Percentiles rank a stretch among this genome's conserved stretches.
Conservation (phyloP, 2,797 vertebrate genomes). For the Bufotes viridis region DNA sequence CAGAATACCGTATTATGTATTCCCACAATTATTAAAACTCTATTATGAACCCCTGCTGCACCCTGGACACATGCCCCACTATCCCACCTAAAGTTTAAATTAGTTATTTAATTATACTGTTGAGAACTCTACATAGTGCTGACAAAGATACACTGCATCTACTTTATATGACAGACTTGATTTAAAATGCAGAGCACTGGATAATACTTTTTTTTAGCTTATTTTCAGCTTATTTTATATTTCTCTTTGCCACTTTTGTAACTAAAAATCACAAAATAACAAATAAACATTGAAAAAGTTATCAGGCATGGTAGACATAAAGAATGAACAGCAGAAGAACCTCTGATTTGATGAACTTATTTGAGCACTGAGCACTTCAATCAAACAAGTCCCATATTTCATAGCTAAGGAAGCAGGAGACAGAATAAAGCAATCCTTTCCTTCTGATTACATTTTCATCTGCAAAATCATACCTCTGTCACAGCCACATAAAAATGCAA, state of each 20-base stretch:
- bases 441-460: constrained; percentile 58
- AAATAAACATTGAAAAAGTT: constrained; percentile 36
- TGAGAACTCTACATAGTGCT: too few relatives aligned
- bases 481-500: constrained; percentile 21
- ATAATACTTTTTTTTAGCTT: neutral
- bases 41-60: too few relatives aligned
- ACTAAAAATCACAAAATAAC: neutral
- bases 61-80: too few relatives aligned
- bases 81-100: too few relatives aligned
- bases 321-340: constrained; percentile 29
- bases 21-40: too few relatives aligned
- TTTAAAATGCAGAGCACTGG: neutral
- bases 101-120: too few relatives aligned
- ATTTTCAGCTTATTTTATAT: neutral
- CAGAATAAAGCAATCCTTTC: constrained; percentile 51
- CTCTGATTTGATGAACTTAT: constrained; percentile 59
- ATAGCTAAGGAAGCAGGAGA: constrained; percentile 40
- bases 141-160: too few relatives aligned
- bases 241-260: neutral
- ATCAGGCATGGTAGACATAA: neutral
- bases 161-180: neutral
- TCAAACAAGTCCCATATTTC: constrained; percentile 53
- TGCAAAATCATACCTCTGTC: constrained; percentile 10
- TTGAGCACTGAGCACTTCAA: constrained; percentile 51
- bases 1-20: too few relatives aligned